Percentiles rank a stretch among this genome's conserved stretches.
Evolutionary conservation across 1,140 invertebrate genomes (phyloP).

Genomic region (Hetaerina americana): DNA sequence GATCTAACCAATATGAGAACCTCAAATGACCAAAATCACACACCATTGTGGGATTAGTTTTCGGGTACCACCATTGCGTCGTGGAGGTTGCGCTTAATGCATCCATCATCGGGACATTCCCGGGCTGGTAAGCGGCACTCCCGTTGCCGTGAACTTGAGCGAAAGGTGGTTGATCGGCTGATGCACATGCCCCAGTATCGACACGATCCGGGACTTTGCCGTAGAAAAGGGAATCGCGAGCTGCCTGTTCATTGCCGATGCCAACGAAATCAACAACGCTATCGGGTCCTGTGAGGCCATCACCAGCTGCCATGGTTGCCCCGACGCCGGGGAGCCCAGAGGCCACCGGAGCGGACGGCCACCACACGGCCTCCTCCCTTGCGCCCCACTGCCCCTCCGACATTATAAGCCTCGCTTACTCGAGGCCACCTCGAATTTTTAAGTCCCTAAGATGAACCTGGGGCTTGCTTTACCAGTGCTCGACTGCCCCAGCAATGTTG

Average conservation of each 20-base stretch:
- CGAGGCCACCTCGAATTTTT: background rate
- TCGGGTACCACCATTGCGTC: background rate
- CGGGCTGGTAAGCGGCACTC: background rate
- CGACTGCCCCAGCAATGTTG: constrained; percentile 21
- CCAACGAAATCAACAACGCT: background rate
- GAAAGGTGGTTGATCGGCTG: background rate
- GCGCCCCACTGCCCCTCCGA: constrained; percentile 14
- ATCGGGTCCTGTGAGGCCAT: background rate
- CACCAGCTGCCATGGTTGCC: background rate
- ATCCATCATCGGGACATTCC: background rate
- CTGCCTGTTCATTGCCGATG: background rate
- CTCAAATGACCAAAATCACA: background rate
- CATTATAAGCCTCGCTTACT: constrained; percentile 5
- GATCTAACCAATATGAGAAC: background rate
- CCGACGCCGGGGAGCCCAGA: background rate
- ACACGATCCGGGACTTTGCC: background rate
- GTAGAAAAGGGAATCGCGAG: background rate
- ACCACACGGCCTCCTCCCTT: constrained; percentile 45
- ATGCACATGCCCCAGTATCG: background rate
- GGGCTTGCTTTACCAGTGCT: constrained; percentile 23
- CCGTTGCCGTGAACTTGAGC: background rate
- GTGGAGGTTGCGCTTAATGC: background rate
- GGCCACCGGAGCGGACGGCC: constrained; percentile 31
- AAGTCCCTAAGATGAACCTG: constrained; percentile 10
- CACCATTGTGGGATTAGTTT: background rate